phyloP scores from a whole-genome alignment of 2,113 vertebrate genomes.

The Zapus hudsonius region DNA sequence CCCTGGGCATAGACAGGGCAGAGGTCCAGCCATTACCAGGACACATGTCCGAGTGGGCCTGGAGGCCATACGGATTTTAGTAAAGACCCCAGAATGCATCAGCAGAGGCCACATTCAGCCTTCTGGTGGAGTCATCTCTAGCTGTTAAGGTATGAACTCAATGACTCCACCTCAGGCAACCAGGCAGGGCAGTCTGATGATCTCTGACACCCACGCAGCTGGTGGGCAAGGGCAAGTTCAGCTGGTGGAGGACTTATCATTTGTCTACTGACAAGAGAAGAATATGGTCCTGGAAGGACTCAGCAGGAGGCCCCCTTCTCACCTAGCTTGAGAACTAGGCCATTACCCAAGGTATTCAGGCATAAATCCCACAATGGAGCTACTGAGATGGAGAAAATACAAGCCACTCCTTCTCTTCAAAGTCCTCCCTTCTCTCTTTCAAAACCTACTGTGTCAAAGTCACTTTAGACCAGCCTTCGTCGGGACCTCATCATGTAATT shows the following conservation, averaged over 20 bases:
- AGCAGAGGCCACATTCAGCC: background rate
- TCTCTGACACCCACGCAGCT: background rate
- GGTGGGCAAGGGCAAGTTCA: background rate
- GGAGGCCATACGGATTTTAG: background rate
- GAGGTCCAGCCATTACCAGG: background rate
- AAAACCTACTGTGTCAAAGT: conserved; percentile 19
- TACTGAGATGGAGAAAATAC: conserved; percentile 7
- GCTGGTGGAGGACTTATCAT: background rate
- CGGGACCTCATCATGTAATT: background rate
- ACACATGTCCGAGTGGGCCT: background rate
- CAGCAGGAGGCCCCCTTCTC: conserved; percentile 30
- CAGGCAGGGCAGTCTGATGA: background rate
- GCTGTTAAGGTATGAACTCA: background rate
- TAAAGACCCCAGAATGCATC: background rate
- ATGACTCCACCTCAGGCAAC: background rate
- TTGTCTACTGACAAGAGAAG: conserved; percentile 31
- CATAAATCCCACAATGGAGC: conserved; percentile 29
- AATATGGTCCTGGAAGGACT: background rate
- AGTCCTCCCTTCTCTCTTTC: conserved; percentile 34
- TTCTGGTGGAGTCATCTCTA: background rate
- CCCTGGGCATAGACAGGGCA: background rate
- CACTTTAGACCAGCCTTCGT: background rate
- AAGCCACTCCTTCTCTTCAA: conserved; percentile 13
- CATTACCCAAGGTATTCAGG: conserved; percentile 61
- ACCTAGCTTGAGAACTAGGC: background rate